Conservation (phyloP, 2,113 vertebrate genomes). For the Microtus oregoni region DNA sequence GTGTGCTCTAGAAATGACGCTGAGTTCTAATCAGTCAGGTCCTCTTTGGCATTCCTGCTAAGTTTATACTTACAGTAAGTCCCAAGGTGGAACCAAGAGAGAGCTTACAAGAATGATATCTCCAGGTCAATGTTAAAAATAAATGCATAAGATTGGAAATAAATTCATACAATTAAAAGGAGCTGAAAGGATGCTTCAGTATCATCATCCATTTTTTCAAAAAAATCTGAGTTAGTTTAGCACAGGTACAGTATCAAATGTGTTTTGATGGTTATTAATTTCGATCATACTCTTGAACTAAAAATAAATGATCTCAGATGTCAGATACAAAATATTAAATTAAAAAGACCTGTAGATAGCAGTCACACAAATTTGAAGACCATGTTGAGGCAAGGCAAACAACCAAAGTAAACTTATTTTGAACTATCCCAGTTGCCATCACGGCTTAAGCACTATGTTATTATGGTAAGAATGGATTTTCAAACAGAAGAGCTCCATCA, state of each 20-base stretch:
- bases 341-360: background rate
- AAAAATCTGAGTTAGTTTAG: background rate
- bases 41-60: rapidly evolving
- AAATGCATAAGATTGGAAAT: background rate
- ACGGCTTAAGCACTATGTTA: background rate
- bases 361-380: background rate
- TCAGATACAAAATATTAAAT: conserved; percentile 1
- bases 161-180: background rate
- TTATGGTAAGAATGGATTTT: background rate
- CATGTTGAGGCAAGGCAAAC: background rate
- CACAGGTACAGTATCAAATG: background rate
- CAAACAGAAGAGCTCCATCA: background rate
- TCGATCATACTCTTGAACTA: background rate
- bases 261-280: background rate
- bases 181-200: background rate
- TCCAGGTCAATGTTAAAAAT: background rate
- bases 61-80: background rate
- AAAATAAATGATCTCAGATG: background rate
- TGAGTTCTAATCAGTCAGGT: rapidly evolving
- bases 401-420: background rate
- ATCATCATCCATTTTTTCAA: background rate
- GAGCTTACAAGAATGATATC: background rate
- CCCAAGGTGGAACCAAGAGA: background rate
- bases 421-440: background rate
- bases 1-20: background rate